Base-by-base conservation (phyloP, 2,113 vertebrate genomes). In the Opisthocomus hoazin region DNA sequence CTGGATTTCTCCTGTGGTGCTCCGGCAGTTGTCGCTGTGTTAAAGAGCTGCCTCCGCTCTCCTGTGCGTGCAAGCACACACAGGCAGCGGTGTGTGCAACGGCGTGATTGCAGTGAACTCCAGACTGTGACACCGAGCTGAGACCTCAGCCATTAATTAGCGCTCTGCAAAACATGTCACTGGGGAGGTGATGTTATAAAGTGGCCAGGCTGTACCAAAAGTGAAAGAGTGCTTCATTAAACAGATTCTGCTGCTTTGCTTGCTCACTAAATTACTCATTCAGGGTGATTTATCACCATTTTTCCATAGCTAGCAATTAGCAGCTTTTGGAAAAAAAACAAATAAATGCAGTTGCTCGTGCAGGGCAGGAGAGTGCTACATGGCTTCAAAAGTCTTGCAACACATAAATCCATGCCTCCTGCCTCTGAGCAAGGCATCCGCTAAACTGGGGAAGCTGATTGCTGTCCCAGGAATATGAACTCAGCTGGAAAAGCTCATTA, bases 91-190 rank as follows among this genome's bases (percentile, higher is more conserved):
- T 48, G 81, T 73, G 85, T 90, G 95, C 89, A 65, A n/a, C 6
- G 1, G 43, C 50, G 81, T 36, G 77, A 56, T 76, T 53, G 30
- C 78, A 73, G 5, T 76, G 36, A 26, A 11, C 86, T 89, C 69
- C 93, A 58, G 61, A 85, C 16, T 69, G 53, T 46, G 61, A 51
- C 84, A 73, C 71, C 0, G 43, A 86, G 77, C 84, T 69, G 86
- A 84, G 89, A 89, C 74, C 89, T 87, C 89, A 79, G 86, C 77
- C 92, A n/a, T 73, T 91, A 93, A 94, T 95, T 92, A 96, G 89
- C 4, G 0, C 92, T 84, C 84, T 89, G 91, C 94, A 92, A 79
- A 94, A 76, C 54, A 46, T 73, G 87, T 85, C 87, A 48, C 91
- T 51, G 78, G 96, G 92, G 89, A 96, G 78, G 66, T 43, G 74